Percentiles rank a stretch among this genome's conserved stretches.
Conservation (phyloP, 2,888 invertebrate genomes). For the Latheticus oryzae region DNA sequence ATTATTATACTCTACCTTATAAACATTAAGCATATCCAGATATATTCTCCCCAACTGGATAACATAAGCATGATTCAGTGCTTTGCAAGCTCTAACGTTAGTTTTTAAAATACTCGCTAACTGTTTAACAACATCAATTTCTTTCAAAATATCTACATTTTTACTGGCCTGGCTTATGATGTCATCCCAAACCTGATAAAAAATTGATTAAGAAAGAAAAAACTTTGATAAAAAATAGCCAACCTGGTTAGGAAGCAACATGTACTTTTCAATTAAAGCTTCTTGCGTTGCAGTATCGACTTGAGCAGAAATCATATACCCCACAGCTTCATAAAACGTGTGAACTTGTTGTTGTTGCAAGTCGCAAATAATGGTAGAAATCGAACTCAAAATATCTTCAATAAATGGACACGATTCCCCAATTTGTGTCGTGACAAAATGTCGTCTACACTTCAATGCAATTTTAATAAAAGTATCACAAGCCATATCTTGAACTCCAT, state of each 20-base stretch:
- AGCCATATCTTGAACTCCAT: conserved; percentile 99
- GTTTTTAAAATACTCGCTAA: conserved; percentile 98
- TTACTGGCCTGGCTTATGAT: conserved; percentile 96
- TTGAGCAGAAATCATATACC: conserved; percentile 98
- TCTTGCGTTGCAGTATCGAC: conserved; percentile 92
- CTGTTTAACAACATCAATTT: conserved; percentile 96
- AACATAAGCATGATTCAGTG: conserved; percentile 96
- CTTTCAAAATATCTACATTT: conserved; percentile 96
- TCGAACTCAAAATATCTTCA: conserved; percentile 96
- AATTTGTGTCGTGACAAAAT: conserved; percentile 96
- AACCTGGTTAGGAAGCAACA: conserved; percentile 96
- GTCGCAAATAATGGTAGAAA: conserved; percentile 98
- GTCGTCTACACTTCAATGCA: conserved; percentile 96
- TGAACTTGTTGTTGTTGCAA: conserved; percentile 98
- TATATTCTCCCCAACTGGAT: conserved; percentile 96
- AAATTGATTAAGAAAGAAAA: no score
- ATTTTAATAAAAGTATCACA: conserved; percentile 99
- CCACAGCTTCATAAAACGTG: conserved; percentile 99
- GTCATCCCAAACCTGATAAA: conserved; percentile 86
- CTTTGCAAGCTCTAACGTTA: conserved; percentile 98
- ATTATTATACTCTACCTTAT: conserved; percentile 76
- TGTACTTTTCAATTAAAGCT: conserved; percentile 95
- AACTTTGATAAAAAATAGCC: conserved; percentile 39
- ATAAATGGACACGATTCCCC: conserved; percentile 98
- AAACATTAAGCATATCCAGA: conserved; percentile 98